These are phyloP conservation scores for Acleris emargana DNA, from an alignment of 2,888 invertebrate genomes.

Conservation along the genomic window DNA sequence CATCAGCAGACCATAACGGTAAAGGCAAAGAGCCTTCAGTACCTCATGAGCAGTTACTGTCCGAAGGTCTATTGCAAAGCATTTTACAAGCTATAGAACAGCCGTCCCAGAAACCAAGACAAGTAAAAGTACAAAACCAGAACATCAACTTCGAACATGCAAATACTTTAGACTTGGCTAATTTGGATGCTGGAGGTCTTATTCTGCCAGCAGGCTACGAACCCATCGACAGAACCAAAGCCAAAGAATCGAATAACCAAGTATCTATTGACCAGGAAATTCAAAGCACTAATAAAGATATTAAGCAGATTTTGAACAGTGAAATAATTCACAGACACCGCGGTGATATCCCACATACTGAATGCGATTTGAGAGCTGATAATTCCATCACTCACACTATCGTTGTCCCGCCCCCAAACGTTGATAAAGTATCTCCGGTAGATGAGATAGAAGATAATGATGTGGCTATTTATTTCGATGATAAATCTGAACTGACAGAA, in stretches of 20 bases:
- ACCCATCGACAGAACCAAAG: constrained; percentile 65
- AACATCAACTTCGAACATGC: constrained; percentile 47
- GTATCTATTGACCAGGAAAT: constrained; percentile 55
- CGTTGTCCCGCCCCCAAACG: constrained; percentile 64
- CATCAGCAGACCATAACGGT: constrained; percentile 81
- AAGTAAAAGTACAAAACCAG: constrained; percentile 41
- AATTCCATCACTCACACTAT: constrained; percentile 73
- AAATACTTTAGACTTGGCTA: constrained; percentile 43
- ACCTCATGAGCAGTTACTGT: constrained; percentile 90
- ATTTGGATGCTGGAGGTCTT: constrained; percentile 58
- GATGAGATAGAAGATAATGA: constrained; percentile 82
- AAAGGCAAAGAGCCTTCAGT: constrained; percentile 74
- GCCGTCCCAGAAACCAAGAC: constrained; percentile 59
- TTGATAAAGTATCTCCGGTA: constrained; percentile 56
- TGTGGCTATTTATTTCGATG: constrained; percentile 83
- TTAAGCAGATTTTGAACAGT: constrained; percentile 48
- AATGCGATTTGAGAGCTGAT: constrained; percentile 73
- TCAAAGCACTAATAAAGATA: constrained; percentile 55
- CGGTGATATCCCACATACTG: constrained; percentile 55
- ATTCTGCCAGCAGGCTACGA: constrained; percentile 74
- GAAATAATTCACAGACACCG: constrained; percentile 53
- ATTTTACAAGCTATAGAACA: constrained; percentile 93
- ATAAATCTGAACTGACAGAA: constrained; percentile 44
- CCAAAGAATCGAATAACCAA: constrained; percentile 31
- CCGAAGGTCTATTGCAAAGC: constrained; percentile 90